Percentiles rank a stretch among this genome's conserved stretches.
Evolutionary conservation across 2,797 vertebrate species (phyloP).

Genomic region (Melanitta fusca): DNA sequence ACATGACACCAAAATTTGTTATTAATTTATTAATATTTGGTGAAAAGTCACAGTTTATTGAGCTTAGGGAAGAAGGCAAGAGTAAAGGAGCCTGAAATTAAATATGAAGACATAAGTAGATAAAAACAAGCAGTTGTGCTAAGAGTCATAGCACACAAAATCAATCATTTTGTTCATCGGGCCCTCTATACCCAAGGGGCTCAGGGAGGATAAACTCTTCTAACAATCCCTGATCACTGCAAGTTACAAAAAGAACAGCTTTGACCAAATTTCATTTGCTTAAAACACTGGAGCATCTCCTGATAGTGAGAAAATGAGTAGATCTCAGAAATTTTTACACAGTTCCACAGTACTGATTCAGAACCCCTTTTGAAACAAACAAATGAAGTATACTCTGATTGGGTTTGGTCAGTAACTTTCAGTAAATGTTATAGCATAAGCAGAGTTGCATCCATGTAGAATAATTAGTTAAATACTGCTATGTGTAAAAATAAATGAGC

Average conservation of each 20-base stretch:
- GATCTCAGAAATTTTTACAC: not conserved
- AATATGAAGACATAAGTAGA: not conserved
- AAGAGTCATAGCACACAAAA: not conserved
- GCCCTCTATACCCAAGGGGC: not conserved
- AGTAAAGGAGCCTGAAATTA: not conserved
- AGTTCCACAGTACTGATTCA: not conserved
- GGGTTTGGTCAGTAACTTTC: not conserved
- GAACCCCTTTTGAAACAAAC: not conserved
- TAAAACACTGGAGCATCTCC: not conserved
- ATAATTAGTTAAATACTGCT: not conserved
- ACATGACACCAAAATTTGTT: not conserved
- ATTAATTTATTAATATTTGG: not conserved
- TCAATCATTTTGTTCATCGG: not conserved
- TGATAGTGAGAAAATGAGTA: not conserved
- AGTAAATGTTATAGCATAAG: not conserved
- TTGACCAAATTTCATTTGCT: not conserved
- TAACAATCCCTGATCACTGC: not conserved
- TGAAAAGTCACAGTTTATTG: not conserved
- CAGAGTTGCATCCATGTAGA: not conserved
- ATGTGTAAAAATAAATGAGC: not conserved
- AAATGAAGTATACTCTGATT: not conserved
- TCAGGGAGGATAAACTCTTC: not conserved
- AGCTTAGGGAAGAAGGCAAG: not conserved
- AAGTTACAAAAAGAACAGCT: not conserved
- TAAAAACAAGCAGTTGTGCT: not conserved